These are phyloP conservation scores for Dinomys branickii DNA, from an alignment of 2,113 vertebrate genomes.

Conservation along the genomic window DNA sequence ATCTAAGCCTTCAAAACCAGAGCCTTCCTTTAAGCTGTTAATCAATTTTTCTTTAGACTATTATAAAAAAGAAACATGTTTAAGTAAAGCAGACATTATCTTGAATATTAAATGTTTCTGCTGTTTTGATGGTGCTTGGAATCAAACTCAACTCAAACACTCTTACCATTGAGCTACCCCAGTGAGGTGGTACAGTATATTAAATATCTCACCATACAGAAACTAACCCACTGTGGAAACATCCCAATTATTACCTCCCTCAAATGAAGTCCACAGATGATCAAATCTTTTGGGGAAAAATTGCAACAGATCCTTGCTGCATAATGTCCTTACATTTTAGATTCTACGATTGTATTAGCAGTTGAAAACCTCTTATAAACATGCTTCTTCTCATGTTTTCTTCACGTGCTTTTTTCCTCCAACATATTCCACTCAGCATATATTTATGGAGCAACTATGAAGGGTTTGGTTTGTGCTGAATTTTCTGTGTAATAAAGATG, in stretches of 20 bases:
- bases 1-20: constrained; percentile 94
- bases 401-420: neutral
- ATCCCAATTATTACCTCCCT: neutral
- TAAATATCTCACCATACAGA: neutral
- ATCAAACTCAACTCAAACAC: neutral
- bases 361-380: neutral
- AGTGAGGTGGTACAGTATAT: neutral
- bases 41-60: constrained; percentile 99
- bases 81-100: constrained; percentile 30
- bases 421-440: neutral
- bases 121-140: neutral
- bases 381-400: neutral
- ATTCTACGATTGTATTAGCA: neutral
- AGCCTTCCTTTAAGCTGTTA: constrained; percentile 98
- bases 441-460: neutral
- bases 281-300: neutral
- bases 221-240: neutral
- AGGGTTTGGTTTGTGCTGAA: neutral
- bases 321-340: neutral
- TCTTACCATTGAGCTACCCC: neutral
- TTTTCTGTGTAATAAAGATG: neutral
- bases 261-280: neutral
- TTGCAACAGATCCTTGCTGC: neutral
- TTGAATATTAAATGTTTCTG: neutral
- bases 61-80: constrained; percentile 60